Evolutionary conservation across 1,140 invertebrate genomes (phyloP), one percentile per base, ranked within the genome.

Genomic region (Dolichoris vasculosae): DNA sequence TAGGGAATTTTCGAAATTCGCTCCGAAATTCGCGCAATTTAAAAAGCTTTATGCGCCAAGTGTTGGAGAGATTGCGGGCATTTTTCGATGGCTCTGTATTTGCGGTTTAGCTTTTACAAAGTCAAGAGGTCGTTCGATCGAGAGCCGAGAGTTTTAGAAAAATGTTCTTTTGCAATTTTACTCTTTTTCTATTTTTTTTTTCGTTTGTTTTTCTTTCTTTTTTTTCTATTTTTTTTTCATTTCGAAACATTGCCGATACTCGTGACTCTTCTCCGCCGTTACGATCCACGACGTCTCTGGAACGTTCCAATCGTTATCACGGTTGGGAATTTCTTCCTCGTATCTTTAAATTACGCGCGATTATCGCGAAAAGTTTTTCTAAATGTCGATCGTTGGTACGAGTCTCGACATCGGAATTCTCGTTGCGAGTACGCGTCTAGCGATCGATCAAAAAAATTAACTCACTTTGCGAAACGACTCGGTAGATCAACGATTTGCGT

Each of bases 1-100:
- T 51, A 30, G 30, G 63, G 64, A 71, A 51, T 82, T 82, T 82
- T 73, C 80, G 67, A 73, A 51, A 71, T 30, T 76, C 73, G 43
- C 32, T 38, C 32, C 32, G 30, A 69, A 69, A 32, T 77, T 77
- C 30, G 30, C 30, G 4, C 11, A 48, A 51, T 76, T 75, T 48
- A 48, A 75, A 40, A n/a, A 75, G 64, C 9, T 43, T 46, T 46
- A 75, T 46, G 71, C 38, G 11, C 9, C 23, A n/a, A 75, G 40
- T 75, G 71, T 67, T 35, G 2, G 64, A 35, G 32, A 26, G 15
- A 67, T 32, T 35, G 23, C 23, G 23, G 55, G 7, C 55, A 59
- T 59, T 59, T n/a, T 59, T 59, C 23, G 3, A 26, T 2, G 0
- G 55, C 55, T 59, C 23, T 59, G 23, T 59, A 59, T 23, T 59